Base-by-base conservation (phyloP, 2,888 invertebrate species). In the Seladonia tumulorum region DNA sequence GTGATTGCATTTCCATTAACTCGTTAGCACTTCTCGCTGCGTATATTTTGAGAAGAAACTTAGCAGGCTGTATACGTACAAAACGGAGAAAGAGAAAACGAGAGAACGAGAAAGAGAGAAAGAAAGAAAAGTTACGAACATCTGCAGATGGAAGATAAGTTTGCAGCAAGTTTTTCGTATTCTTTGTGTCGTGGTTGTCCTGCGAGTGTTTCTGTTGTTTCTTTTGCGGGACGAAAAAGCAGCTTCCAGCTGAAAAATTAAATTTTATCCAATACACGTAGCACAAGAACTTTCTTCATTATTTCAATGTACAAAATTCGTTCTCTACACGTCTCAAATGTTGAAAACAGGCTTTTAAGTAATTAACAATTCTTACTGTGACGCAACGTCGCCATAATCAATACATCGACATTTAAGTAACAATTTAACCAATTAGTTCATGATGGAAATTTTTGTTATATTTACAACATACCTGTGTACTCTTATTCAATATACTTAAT, bases 101-200 rank as follows among this genome's bases (percentile, higher is more conserved):
- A 25, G 4, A 14, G 29, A 29, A n/a, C n/a, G 29, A 29, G 12
- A 18, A 14, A 35, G 66, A 35, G 3, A 4, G 57, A 60, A 7
- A 3, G 35, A 66, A 66, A 35, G 29, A 39, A 35, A 66, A 66
- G 66, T 66, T 66, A 39, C 66, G 66, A 66, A 66, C 66, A 66
- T 66, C 66, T 66, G 66, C 66, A 66, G 66, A 66, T 66, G 66
- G 66, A 35, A 66, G 66, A 66, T 66, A 66, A 66, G 66, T 66
- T 66, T 66, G 35, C 35, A 66, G 66, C 39, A 39, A 66, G 66
- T 66, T 66, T 66, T 35, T 66, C 66, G 66, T 66, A 66, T 66
- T 66, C 66, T 66, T 66, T 39, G 66, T 35, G 66, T 18, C 66
- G 66, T 39, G 35, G 66, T 66, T 66, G 66, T 66, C 22, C 66